phyloP scores from a whole-genome alignment of 2,113 vertebrate genomes.

The Percopsis transmontana region DNA sequence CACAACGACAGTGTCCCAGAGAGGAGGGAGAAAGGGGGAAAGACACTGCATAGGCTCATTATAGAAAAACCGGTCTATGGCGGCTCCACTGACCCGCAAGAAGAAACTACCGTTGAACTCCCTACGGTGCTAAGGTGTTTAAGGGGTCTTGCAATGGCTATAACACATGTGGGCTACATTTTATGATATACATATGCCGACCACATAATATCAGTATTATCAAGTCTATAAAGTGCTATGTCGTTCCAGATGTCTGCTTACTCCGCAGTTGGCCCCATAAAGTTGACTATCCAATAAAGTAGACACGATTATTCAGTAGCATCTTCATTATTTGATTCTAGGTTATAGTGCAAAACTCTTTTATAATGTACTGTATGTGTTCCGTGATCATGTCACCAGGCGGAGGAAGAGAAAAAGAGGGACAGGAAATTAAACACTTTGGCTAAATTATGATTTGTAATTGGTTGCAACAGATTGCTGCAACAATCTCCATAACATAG shows the following conservation, averaged over 20 bases:
- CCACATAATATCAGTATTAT: constrained; percentile 52
- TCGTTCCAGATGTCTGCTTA: constrained; percentile 64
- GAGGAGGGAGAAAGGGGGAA: not conserved
- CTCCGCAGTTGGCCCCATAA: constrained; percentile 43
- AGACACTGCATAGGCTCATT: not conserved
- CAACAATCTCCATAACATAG: no score
- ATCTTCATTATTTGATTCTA: no score
- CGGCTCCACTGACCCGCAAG: constrained; percentile 4
- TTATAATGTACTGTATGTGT: no score
- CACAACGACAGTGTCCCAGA: not conserved
- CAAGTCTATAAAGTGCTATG: constrained; percentile 57
- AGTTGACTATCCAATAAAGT: constrained; percentile 43
- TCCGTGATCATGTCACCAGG: no score
- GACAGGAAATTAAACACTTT: no score
- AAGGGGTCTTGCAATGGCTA: constrained; percentile 31
- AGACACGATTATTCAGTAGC: constrained; percentile 21
- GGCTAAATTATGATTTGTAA: no score
- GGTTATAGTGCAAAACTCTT: no score
- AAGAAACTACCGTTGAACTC: constrained; percentile 13
- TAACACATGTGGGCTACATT: constrained; percentile 45
- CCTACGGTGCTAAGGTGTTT: constrained; percentile 21
- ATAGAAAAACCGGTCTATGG: not conserved
- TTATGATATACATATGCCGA: constrained; percentile 62
- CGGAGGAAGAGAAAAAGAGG: no score
- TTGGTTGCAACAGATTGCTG: no score